Base-by-base conservation (phyloP, 2,888 invertebrate species). In the Dynastes grantii region DNA sequence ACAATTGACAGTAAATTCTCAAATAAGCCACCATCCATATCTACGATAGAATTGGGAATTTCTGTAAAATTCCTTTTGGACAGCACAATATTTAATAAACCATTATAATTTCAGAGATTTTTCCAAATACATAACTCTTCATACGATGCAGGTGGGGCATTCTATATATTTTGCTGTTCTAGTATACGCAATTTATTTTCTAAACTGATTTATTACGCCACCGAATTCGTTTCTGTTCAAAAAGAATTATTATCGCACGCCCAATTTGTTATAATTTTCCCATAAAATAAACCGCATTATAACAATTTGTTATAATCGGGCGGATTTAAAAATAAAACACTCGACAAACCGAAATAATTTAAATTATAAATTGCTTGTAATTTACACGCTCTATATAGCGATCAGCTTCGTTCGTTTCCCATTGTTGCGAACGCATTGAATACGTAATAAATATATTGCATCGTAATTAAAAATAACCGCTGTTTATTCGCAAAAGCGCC, bases 381-480 rank as follows among this genome's bases (percentile, higher is more conserved):
- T 55, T 73, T 40, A 40, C 73, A 58, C 58, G 58, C 22, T 2
- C 8, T 37, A 37, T 37, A 37, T 5, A 5, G 27, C n/a, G 37
- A 71, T n/a, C 40, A 55, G 55, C 55, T 71, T 40, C 58, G 49
- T 22, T 51, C 51, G 32, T 37, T 58, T 73, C 16, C 32, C 73
- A 73, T 73, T 73, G 58, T 73, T 58, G 22, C 45, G 70, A 37
- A 27, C 73, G 40, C 73, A 73, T 73, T 73, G 73, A 73, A 73
- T 58, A 37, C 58, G 58, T 73, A 73, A 73, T 53, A 73, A 73
- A 73, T 73, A 73, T 73, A 73, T 73, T 73, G 73, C 73, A 27
- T n/a, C 53, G 58, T 73, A 73, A 73, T 73, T 73, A 73, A 73
- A 73, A 73, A 73, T 73, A 73, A 73, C 73, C 58, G 22, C 16